A percentile compares a stretch with the other conserved stretches of the same genome.
Conservation (phyloP, 1,140 invertebrate genomes). For the Harpegnathos saltator region DNA sequence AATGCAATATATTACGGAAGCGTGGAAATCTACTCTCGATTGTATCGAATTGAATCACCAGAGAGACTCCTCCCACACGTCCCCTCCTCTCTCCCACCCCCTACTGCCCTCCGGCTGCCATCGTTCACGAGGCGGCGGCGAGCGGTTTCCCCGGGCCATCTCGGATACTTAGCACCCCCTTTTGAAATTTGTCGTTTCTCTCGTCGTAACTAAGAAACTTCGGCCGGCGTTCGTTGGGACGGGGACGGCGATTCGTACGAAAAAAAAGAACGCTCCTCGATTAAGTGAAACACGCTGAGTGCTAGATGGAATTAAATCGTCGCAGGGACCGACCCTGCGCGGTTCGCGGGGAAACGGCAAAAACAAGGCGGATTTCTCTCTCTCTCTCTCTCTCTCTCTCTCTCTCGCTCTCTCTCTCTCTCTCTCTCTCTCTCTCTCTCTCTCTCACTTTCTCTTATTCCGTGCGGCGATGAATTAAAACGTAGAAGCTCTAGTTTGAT, state of each 20-base stretch:
- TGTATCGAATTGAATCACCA: conserved; percentile 80
- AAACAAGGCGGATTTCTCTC: conserved; percentile 21
- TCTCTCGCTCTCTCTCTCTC: too few relatives aligned
- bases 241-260: conserved; percentile 30
- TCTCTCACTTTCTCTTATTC: too few relatives aligned
- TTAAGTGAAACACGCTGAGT: conserved; percentile 51
- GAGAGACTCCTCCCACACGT: conserved; percentile 62
- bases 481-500: too few relatives aligned
- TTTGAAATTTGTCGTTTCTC: conserved; percentile 73
- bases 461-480: too few relatives aligned
- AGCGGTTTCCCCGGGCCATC: conserved; percentile 56
- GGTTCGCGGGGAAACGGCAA: conserved; percentile 27
- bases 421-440: too few relatives aligned
- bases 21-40: conserved; percentile 79
- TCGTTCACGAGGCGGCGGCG: conserved; percentile 53
- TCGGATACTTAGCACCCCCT: conserved; percentile 67
- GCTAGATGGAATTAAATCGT: conserved; percentile 60
- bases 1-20: conserved; percentile 76
- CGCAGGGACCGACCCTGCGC: neutral
- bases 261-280: conserved; percentile 43
- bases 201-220: conserved; percentile 58
- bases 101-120: conserved; percentile 13
- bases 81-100: conserved; percentile 39
- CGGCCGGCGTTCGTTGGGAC: conserved; percentile 42
- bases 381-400: too few relatives aligned